These are phyloP conservation scores for Parnassius apollo DNA, from an alignment of 2,888 invertebrate species.

Conservation along the genomic window DNA sequence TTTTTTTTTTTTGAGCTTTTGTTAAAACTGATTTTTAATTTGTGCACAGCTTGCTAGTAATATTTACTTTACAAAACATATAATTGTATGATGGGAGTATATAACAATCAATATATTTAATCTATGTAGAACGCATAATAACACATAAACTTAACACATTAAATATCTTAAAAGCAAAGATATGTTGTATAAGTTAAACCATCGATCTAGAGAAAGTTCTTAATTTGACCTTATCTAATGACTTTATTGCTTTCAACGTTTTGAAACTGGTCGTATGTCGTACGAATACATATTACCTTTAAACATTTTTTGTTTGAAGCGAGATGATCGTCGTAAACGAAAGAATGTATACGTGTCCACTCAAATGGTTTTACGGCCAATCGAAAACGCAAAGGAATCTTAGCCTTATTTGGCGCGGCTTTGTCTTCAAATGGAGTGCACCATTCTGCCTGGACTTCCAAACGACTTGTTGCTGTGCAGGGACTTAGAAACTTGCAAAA, in stretches of 20 bases:
- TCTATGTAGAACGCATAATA: too few species aligned
- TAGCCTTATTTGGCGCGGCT: slow-evolving; percentile 24
- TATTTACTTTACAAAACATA: too few species aligned
- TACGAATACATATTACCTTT: slow-evolving; percentile 17
- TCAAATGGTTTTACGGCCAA: slow-evolving; percentile 25
- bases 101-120: too few species aligned
- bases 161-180: too few species aligned
- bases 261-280: slow-evolving; percentile 7
- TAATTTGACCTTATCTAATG: slow-evolving; percentile 9
- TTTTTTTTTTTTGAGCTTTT: too few species aligned
- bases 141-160: too few species aligned
- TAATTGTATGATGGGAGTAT: too few species aligned
- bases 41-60: too few species aligned
- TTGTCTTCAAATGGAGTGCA: slow-evolving; percentile 24
- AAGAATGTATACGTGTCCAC: slow-evolving; percentile 30
- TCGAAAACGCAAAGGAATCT: slow-evolving; percentile 25
- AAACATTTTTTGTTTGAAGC: slow-evolving; percentile 11
- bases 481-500: slow-evolving; percentile 33
- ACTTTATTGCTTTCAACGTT: slow-evolving; percentile 13
- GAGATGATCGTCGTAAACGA: slow-evolving; percentile 28
- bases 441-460: slow-evolving; percentile 26
- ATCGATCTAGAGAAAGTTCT: slow-evolving; percentile 2
- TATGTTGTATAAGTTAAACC: not conserved
- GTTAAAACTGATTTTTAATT: too few species aligned
- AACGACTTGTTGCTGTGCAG: slow-evolving; percentile 25